phyloP scores from a whole-genome alignment of 1,140 invertebrate genomes.

The Chironomus tepperi region DNA sequence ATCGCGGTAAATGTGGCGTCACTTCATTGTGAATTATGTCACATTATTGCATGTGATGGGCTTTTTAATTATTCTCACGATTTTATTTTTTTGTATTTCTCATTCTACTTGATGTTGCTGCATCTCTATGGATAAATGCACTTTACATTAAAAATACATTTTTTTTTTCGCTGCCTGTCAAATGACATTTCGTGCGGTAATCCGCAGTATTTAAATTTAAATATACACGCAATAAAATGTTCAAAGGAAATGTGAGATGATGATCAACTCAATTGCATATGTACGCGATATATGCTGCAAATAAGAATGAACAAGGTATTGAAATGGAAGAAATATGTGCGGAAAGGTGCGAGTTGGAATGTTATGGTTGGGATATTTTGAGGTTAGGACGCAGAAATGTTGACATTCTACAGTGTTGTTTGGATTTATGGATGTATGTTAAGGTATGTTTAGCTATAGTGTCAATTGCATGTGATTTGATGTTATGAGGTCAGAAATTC shows the following conservation, averaged over 20 bases:
- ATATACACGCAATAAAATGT: constrained; percentile 4
- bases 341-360: no score
- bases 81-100: neutral
- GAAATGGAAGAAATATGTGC: neutral
- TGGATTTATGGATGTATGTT: no score
- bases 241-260: neutral
- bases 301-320: constrained; percentile 2
- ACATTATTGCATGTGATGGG: constrained; percentile 6
- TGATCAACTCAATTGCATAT: neutral
- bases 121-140: no score
- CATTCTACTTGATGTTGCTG: no score
- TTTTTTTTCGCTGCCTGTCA: neutral
- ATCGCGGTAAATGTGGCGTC: constrained; percentile 3
- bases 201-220: neutral
- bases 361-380: no score
- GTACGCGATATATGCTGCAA: no score
- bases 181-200: neutral
- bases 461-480: no score
- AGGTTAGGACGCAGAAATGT: no score
- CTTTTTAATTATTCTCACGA: neutral
- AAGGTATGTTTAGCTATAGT: no score
- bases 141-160: constrained; percentile 3
- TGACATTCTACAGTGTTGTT: no score
- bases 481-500: no score
- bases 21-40: constrained; percentile 13